phyloP scores from a whole-genome alignment of 2,888 invertebrate species.

The Hartigia nigra region DNA sequence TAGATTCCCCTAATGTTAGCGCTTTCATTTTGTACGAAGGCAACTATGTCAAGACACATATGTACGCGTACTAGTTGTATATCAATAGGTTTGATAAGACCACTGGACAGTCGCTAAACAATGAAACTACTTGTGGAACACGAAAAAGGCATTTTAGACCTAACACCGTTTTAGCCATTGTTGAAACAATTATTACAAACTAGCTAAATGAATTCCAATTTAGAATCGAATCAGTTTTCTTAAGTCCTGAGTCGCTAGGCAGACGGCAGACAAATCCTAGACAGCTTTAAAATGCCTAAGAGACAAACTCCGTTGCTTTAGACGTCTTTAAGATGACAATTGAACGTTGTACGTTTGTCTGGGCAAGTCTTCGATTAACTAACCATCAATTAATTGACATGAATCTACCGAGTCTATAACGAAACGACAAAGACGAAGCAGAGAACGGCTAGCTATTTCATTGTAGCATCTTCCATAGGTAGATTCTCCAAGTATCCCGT shows the following conservation, averaged over 20 bases:
- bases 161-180: neutral
- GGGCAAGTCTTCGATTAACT: neutral
- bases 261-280: neutral
- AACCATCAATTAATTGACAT: neutral
- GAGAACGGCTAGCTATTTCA: neutral
- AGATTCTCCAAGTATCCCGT: neutral
- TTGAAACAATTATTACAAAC: neutral
- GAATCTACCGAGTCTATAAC: neutral
- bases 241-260: neutral
- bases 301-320: neutral
- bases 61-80: conserved; percentile 15
- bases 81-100: neutral
- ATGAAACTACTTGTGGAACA: neutral
- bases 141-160: neutral
- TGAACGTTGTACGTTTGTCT: neutral
- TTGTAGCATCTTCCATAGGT: neutral
- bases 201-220: neutral
- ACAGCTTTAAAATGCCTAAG: neutral
- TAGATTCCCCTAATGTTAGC: neutral
- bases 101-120: neutral
- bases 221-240: neutral
- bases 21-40: conserved; percentile 38
- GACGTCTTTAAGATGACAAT: neutral
- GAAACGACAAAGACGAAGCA: neutral
- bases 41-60: conserved; percentile 56